A percentile compares a stretch with the other conserved stretches of the same genome.
Evolutionary conservation across 2,113 vertebrate genomes (phyloP).

Genomic region (Prochilodus magdalenae): DNA sequence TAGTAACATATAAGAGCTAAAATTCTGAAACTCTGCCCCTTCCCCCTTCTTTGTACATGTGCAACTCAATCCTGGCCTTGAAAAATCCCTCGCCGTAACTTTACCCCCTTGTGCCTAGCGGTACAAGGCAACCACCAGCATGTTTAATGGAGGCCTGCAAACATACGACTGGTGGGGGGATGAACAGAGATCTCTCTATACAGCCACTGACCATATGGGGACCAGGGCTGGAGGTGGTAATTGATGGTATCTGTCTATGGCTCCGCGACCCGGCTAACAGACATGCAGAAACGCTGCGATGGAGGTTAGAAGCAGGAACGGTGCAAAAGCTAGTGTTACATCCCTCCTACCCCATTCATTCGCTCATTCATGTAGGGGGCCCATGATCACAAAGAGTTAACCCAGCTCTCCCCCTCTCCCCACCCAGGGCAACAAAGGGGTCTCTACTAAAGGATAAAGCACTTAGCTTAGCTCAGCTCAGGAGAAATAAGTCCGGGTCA

Average conservation of each 20-base stretch:
- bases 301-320: slow-evolving; percentile 33
- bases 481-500: slow-evolving; percentile 18
- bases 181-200: slow-evolving; percentile 73
- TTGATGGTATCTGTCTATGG: slow-evolving; percentile 80
- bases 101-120: slow-evolving; percentile 65
- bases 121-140: slow-evolving; percentile 66
- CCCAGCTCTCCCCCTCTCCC: slow-evolving; percentile 65
- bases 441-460: slow-evolving; percentile 44
- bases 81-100: slow-evolving; percentile 69
- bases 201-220: slow-evolving; percentile 82
- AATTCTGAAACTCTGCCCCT: slow-evolving; percentile 39
- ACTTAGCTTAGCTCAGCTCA: slow-evolving; percentile 33
- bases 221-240: slow-evolving; percentile 73
- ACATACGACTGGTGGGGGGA: slow-evolving; percentile 74
- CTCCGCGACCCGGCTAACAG: slow-evolving; percentile 71
- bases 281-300: slow-evolving; percentile 64
- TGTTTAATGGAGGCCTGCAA: slow-evolving; percentile 66
- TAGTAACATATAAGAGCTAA: slow-evolving; percentile 37
- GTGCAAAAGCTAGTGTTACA: slow-evolving; percentile 80
- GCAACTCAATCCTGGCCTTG: slow-evolving; percentile 69
- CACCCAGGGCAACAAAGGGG: slow-evolving; percentile 47
- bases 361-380: slow-evolving; percentile 53
- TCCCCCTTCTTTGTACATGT: slow-evolving; percentile 27
- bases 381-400: slow-evolving; percentile 71
- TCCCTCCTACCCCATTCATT: slow-evolving; percentile 76